A percentile compares a stretch with the other conserved stretches of the same genome.
These are phyloP conservation scores for Corythornis vintsioides DNA, from an alignment of 2,113 vertebrate genomes.

Conservation along the genomic window DNA sequence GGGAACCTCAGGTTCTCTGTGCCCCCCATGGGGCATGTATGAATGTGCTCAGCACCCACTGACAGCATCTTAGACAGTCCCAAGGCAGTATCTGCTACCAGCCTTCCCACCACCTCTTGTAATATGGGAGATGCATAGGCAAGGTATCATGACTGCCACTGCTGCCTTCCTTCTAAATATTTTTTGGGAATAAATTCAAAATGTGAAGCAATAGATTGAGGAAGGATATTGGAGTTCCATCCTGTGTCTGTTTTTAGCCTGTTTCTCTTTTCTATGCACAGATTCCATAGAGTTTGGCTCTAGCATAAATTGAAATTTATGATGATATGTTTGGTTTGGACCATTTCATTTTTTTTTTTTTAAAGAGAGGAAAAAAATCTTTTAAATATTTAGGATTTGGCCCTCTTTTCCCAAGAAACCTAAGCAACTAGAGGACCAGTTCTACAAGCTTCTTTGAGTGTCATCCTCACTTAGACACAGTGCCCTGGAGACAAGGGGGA, in stretches of 20 bases:
- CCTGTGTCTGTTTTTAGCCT: not conserved
- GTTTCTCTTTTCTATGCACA: not conserved
- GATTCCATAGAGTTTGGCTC: conserved; percentile 10
- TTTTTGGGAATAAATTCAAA: not conserved
- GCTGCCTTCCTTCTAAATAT: not conserved
- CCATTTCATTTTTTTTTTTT: conserved; percentile 10
- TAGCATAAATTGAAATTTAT: not conserved
- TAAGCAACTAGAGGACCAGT: not conserved
- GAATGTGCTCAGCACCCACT: no score
- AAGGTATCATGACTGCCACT: not conserved
- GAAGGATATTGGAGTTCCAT: not conserved
- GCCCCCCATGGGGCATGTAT: not conserved
- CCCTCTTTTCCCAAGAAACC: not conserved
- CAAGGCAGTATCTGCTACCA: no score
- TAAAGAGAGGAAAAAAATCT: not conserved
- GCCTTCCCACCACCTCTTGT: no score
- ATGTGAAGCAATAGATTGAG: not conserved
- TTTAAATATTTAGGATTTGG: not conserved
- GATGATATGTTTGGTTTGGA: not conserved
- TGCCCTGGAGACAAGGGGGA: not conserved
- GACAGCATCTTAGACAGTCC: no score
- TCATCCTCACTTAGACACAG: not conserved
- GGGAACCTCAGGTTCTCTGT: not conserved
- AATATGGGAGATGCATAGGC: not conserved
- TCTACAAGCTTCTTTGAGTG: not conserved